Base-by-base conservation (phyloP, 2,113 vertebrate species). In the Bagarius yarrelli region DNA sequence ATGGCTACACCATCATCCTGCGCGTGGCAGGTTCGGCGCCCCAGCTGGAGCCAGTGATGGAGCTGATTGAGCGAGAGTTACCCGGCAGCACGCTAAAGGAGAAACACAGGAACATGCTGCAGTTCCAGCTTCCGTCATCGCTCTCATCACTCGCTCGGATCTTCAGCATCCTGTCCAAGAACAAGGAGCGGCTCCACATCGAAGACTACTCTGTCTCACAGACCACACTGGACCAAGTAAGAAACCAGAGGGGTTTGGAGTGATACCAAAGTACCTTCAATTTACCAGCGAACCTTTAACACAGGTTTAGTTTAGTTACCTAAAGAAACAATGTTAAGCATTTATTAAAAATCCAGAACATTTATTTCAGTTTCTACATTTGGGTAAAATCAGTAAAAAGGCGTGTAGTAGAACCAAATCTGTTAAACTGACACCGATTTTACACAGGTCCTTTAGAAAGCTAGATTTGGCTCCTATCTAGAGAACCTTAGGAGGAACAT, bases 201-300 rank as follows among this genome's bases (percentile, higher is more conserved):
- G 98, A 99, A 92, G 98, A 99, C 91, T 99, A 99, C 91, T 99
- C 98, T 0, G 96, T 99, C 85, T 98, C 98, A 82, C 98, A 99
- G 94, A 99, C 98, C 82, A 99, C 98, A 32, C 93, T 99, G 91
- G 98, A 99, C 95, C 97, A 98, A 95, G 98, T 99, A 94, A 94
- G 96, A 83, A 57, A 23, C 3, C 6, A 19, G 19, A 50, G 14
- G 27, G 16, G 3, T 56, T 56, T 52, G 12, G 56, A 60, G 23
- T 23, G 30, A n/a, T 60, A 27, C 36, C 32, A 3, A 23, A 23
- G 64, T 23, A 69, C 11, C 13, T 34, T 57, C 5, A 13, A 40
- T 21, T 21, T 8, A 19, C 53, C 18, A 21, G 53, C 6, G 8
- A 57, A 19, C 55, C 55, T 57, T 59, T 12, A 1, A 13, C 59